Base-by-base conservation (phyloP, 1,140 invertebrate species). In the Calycopis cecrops region DNA sequence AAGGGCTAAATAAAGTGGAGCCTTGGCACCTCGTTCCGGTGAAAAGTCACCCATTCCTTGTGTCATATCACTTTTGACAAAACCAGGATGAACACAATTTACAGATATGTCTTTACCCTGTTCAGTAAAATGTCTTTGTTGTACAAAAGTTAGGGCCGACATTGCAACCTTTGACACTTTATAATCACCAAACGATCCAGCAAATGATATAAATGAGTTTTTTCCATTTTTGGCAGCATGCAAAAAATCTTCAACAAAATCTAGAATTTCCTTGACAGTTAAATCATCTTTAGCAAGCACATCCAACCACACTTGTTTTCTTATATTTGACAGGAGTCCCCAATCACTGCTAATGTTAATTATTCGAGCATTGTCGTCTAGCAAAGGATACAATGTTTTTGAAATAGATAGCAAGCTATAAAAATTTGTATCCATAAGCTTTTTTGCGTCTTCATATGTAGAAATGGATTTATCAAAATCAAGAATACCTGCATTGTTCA, bases 401-500 rank as follows among this genome's bases (percentile, higher is more conserved):
- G 92, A 94, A 48, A 93, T 88, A 60, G 89, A 87, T 38, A 93
- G 65, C 14, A 92, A 90, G 42, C 89, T 90, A 68, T 91, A 92
- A 79, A 92, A 95, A 80, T 96, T 96, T 6, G 92, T 91, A 59
- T 85, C 83, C 1, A 94, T 78, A 1, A 94, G 94, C 58, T 91
- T 89, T 68, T 92, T 91, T 4, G 94, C 93, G 86, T 95, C 94
- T 62, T 91, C 88, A 44, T 79, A 76, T 62, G 93, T 91, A 33
- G 94, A 91, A 63, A 91, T 91, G 7, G 90, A 89, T 14, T 92
- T 90, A 66, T 85, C 84, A 56, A 82, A 81, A 80, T 92, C 95
- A 18, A 93, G 91, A 62, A 96, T 94, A 1, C 91, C 95, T 62
- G 95, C 95, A 89, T 97, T 97, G 80, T 96, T 97, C 42, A 97